Percentiles rank a stretch among this genome's conserved stretches.
Evolutionary conservation across 2,797 vertebrate genomes (phyloP).

Genomic region (Pampus argenteus): DNA sequence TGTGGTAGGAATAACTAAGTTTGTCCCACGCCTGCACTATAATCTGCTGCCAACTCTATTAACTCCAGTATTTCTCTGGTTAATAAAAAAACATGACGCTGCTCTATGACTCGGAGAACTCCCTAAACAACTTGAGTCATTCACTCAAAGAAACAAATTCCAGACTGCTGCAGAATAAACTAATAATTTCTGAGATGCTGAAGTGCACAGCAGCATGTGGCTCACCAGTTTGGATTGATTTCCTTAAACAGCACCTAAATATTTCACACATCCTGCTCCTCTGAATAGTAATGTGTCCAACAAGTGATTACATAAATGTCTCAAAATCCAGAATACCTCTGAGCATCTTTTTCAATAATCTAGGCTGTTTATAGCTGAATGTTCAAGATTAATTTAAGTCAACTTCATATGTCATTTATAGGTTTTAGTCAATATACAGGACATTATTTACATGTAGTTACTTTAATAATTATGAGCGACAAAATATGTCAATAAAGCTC

Average conservation of each 20-base stretch:
- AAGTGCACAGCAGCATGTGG: conserved; percentile 50
- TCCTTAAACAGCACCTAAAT: conserved; percentile 28
- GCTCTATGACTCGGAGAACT: conserved; percentile 41
- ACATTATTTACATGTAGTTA: background rate
- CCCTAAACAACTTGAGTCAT: conserved; percentile 50
- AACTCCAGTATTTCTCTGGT: conserved; percentile 57
- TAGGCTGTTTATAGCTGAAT: background rate
- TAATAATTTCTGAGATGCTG: conserved; percentile 59
- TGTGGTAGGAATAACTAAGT: conserved; percentile 13
- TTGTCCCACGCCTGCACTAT: conserved; percentile 16
- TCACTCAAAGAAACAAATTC: conserved; percentile 66
- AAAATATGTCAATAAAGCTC: background rate
- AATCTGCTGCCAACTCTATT: conserved; percentile 37
- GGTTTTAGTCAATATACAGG: background rate
- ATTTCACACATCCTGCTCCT: conserved; percentile 49
- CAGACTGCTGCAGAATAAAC: conserved; percentile 69
- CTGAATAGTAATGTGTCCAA: conserved; percentile 50
- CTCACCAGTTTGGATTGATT: conserved; percentile 52
- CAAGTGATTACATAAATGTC: conserved; percentile 47
- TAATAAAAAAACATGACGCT: conserved; percentile 58
- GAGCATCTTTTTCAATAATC: conserved; percentile 7
- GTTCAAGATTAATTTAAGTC: background rate
- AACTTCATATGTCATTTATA: background rate
- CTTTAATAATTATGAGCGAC: background rate
- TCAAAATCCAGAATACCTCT: conserved; percentile 36